Base-by-base conservation (phyloP, 1,140 invertebrate species). In the Acarapis woodi region DNA sequence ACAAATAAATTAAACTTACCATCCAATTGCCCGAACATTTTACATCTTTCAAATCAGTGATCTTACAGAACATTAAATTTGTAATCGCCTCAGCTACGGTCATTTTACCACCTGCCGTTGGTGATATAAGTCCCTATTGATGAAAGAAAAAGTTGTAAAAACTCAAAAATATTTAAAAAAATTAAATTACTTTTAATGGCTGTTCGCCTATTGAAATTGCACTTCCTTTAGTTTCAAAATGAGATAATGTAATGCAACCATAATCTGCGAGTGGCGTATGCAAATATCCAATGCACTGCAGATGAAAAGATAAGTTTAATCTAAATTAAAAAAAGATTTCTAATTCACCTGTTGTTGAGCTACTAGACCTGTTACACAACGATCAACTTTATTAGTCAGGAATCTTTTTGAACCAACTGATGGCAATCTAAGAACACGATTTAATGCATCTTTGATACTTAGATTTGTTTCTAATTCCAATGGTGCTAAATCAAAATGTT, bases 11-110 rank as follows among this genome's bases (percentile, higher is more conserved):
- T n/a, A n/a, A n/a, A n/a, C n/a, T n/a, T n/a, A n/a, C n/a, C 88
- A 96, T 96, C 88, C 88, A 96, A 56, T 96, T 96, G 3, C 77
- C 87, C 42, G 79, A 87, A 51, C 85, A 93, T 59, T 94, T 94
- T 6, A 93, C 68, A 57, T 94, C 85, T 52, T 19, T 9, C 23
- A 46, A 23, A 9, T 32, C 36, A 29, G 34, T 48, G 3, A 48
- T 35, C 14, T 16, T 24, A 37, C 5, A 36, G 60, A 93, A 90
- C 2, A 88, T 78, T 28, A 97, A 61, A 56, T 96, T 96, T n/a
- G 77, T 80, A 1, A 96, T 50, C 4, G 85, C 70, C 57, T 97
- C 88, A 1, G 72, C 77, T 0, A 96, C 75, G 3, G 82, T 74
- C 71, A 96, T 73, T 44, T 85, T 62, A 1, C 83, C 85, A 43